Percentiles rank a stretch among this genome's conserved stretches.
These are phyloP conservation scores for Hypotaenidia philippensis DNA, from an alignment of 2,797 vertebrate species.

Conservation along the genomic window DNA sequence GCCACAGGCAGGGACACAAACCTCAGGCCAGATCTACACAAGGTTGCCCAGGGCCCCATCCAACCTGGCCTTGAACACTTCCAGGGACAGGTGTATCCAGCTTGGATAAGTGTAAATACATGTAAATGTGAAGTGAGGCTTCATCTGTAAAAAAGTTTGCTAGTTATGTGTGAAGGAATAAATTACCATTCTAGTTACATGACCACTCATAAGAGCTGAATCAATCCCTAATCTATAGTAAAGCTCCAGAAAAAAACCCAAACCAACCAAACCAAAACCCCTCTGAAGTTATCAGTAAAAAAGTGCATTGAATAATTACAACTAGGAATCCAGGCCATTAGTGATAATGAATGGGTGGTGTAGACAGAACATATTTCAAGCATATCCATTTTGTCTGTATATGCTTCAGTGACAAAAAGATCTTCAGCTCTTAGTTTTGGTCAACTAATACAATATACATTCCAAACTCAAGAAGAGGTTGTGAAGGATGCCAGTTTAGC, in stretches of 20 bases:
- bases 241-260: background rate
- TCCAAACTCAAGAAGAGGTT: background rate
- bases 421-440: background rate
- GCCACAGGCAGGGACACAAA: too few species aligned
- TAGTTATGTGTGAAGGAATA: rapidly evolving
- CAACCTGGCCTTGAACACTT: too few species aligned
- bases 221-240: background rate
- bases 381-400: background rate
- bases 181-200: background rate
- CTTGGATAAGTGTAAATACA: background rate
- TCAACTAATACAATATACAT: background rate
- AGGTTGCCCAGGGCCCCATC: too few species aligned
- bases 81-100: background rate
- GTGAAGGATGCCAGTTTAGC: background rate
- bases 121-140: background rate
- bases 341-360: background rate
- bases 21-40: too few species aligned
- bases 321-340: background rate
- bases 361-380: background rate
- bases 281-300: background rate
- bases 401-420: background rate
- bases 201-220: background rate
- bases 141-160: background rate
- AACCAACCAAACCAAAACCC: background rate
- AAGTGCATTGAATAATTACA: background rate